Evolutionary conservation across 2,113 vertebrate species (phyloP).

Genomic region (Lagopus leucura): DNA sequence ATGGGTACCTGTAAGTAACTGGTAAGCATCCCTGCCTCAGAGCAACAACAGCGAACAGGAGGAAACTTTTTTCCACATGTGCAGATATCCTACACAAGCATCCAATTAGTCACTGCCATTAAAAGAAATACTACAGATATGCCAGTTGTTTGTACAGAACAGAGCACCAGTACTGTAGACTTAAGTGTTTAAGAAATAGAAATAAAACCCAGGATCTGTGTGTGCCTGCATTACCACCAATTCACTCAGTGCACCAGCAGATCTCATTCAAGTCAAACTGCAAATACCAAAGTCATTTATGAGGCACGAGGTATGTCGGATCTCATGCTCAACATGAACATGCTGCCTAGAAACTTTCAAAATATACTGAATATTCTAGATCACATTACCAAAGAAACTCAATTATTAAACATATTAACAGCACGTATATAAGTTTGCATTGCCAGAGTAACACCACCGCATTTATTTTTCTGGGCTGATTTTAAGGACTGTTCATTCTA

Average conservation of each 20-base stretch:
- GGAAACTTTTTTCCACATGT: background rate
- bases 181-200: background rate
- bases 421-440: background rate
- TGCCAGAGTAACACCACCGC: constrained; percentile 42
- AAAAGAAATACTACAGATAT: background rate
- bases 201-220: background rate
- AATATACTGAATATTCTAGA: background rate
- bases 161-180: background rate
- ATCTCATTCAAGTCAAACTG: background rate
- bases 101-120: background rate
- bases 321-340: background rate
- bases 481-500: background rate
- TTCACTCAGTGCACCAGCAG: background rate
- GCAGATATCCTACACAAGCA: background rate
- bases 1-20: background rate
- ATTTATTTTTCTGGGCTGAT: constrained; percentile 22
- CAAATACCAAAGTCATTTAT: constrained; percentile 18
- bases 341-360: constrained; percentile 15
- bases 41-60: background rate
- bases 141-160: background rate
- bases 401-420: constrained; percentile 24
- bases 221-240: background rate
- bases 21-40: background rate
- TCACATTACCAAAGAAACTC: background rate
- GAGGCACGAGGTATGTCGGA: background rate